Conservation (phyloP, 2,888 invertebrate genomes). For the Lepidochitona cinerea region DNA sequence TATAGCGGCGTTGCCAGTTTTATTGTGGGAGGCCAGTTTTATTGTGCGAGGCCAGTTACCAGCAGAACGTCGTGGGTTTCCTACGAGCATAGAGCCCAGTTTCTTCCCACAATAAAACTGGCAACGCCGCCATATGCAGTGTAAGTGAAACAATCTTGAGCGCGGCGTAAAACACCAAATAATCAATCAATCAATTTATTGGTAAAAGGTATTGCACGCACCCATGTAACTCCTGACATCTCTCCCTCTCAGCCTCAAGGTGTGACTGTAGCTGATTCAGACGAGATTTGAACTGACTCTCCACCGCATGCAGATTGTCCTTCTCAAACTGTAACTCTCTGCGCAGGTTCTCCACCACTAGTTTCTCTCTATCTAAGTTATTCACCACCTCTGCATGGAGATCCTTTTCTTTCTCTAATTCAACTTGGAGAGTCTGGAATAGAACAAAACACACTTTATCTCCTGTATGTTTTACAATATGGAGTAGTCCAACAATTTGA, state of each 20-base stretch:
- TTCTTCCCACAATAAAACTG: no score
- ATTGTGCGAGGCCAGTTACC: no score
- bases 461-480: no score
- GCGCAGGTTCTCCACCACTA: slow-evolving; percentile 39
- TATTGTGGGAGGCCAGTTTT: no score
- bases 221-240: slow-evolving; percentile 16
- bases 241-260: slow-evolving; percentile 33
- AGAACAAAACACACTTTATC: no score
- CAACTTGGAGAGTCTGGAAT: slow-evolving; percentile 43
- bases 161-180: background rate
- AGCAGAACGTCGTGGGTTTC: no score
- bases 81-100: no score
- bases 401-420: slow-evolving; percentile 53
- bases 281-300: slow-evolving; percentile 25
- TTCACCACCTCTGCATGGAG: slow-evolving; percentile 40
- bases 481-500: no score
- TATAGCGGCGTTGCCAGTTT: no score
- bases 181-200: background rate
- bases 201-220: background rate
- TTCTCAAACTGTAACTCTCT: slow-evolving; percentile 52
- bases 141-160: background rate
- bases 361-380: slow-evolving; percentile 47
- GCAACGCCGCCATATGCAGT: no score
- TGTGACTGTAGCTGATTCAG: slow-evolving; percentile 32
- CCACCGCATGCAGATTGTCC: slow-evolving; percentile 36